Evolutionary conservation across 2,113 vertebrate genomes (phyloP), one percentile per base, ranked within the genome.

Genomic region (Corvus moneduloides): DNA sequence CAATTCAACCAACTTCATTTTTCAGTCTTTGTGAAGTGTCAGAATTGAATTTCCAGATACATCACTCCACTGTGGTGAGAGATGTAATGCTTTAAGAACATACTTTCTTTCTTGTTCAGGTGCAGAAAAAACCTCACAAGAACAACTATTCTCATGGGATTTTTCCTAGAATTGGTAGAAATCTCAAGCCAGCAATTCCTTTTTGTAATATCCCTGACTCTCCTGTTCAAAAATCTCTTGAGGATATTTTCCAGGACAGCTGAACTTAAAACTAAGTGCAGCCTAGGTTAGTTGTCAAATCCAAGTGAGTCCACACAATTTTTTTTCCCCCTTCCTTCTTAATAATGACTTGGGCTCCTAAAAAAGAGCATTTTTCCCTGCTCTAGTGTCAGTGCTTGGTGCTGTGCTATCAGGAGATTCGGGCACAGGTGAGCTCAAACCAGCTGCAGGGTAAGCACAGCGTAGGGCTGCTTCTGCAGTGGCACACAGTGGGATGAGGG

Each of bases 181-280:
- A 82, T 79, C 81, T 82, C 75, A 82, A 82, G 56, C 46, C 92
- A 92, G 67, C 64, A 75, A 61, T 73, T 61, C 4, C 2, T 0
- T 89, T 95, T 91, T 94, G 87, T 92, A 91, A 46, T 87, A 69
- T 37, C 43, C 75, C 73, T 46, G 61, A 49, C 37, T 84, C 76
- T 68, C 13, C 32, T 75, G 66, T 61, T 91, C 77, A 74, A 94
- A 94, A 82, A 44, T 84, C 91, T 87, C 83, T 55, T 23, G 81
- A 91, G 77, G 33, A 63, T 78, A 43, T 75, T 89, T 88, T 91
- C 54, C 84, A 82, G 66, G 49, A 84, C n/a, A 58, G 86, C 7
- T 79, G 77, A 92, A 91, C 87, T 87, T 63, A 87, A 89, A 84
- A 26, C 20, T 52, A 41, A 67, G 39, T 55, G 27, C 35, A 86